phyloP scores from a whole-genome alignment of 1,140 invertebrate genomes.

The Aricia agestis region DNA sequence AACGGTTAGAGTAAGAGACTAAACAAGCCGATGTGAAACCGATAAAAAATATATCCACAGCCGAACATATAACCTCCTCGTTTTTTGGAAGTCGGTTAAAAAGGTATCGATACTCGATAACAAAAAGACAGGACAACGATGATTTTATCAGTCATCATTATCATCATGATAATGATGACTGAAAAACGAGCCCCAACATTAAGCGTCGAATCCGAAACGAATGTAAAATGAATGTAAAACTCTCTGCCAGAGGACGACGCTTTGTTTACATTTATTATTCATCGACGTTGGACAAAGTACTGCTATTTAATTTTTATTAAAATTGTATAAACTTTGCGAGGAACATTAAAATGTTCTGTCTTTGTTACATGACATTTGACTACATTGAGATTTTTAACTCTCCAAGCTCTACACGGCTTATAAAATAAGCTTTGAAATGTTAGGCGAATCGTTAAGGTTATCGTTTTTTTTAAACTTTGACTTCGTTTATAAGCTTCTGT shows the following conservation, averaged over 20 bases:
- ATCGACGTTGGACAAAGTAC: background rate
- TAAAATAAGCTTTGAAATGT: no score
- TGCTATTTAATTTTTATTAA: background rate
- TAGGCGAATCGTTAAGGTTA: no score
- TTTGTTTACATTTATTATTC: background rate
- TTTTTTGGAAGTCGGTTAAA: no score
- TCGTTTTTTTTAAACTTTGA: no score
- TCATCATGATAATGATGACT: background rate
- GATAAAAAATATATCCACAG: no score
- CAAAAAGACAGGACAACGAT: no score
- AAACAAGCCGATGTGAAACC: background rate
- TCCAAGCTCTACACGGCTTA: no score
- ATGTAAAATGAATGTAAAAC: background rate
- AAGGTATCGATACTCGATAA: no score
- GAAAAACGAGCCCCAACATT: background rate
- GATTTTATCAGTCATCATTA: no score
- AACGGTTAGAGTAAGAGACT: background rate
- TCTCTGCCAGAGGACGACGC: background rate
- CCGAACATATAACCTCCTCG: no score
- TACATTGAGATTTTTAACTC: background rate
- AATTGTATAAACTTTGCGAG: background rate
- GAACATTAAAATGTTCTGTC: background rate
- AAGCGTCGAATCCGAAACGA: background rate
- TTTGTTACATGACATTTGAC: background rate
- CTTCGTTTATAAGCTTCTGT: no score